Conservation (phyloP, 2,113 vertebrate genomes). For the Epinephelus moara region DNA sequence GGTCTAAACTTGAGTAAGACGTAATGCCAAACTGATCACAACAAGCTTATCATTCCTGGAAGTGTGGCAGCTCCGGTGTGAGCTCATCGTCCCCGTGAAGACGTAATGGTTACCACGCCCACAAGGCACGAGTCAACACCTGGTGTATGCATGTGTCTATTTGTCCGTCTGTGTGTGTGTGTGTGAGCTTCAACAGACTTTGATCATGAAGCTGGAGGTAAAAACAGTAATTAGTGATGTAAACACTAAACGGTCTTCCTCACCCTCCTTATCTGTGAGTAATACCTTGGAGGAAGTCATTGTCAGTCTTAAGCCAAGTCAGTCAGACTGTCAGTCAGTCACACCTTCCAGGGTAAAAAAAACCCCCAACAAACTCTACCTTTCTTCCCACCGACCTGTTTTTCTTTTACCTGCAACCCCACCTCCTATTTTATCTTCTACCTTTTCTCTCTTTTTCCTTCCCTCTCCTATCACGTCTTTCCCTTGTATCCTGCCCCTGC, state of each 20-base stretch:
- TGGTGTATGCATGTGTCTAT: conserved; percentile 66
- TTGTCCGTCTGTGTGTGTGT: conserved; percentile 51
- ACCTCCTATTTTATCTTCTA: conserved; percentile 11
- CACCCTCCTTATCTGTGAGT: conserved; percentile 61
- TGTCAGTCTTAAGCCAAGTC: conserved; percentile 59
- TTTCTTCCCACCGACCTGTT: conserved; percentile 40
- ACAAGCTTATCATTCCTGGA: conserved; percentile 79
- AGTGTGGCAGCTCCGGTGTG: conserved; percentile 63
- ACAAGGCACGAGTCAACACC: conserved; percentile 72
- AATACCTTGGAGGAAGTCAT: conserved; percentile 63
- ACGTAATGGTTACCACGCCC: conserved; percentile 60
- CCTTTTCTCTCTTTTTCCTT: conserved; percentile 17
- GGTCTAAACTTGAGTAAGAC: background rate
- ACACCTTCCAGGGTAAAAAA: conserved; percentile 60
- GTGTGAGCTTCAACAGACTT: conserved; percentile 75
- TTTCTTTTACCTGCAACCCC: conserved; percentile 22
- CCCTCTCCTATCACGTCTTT: conserved; percentile 28
- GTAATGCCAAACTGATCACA: conserved; percentile 45
- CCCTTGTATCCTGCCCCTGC: conserved; percentile 22
- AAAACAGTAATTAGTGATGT: conserved; percentile 85
- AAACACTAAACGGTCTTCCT: conserved; percentile 69
- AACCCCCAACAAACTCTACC: conserved; percentile 26
- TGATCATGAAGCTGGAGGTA: conserved; percentile 80
- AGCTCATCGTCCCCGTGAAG: conserved; percentile 60
- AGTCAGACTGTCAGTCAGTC: conserved; percentile 63